phyloP scores from a whole-genome alignment of 2,888 invertebrate genomes.

The Sclerodermus sp. region DNA sequence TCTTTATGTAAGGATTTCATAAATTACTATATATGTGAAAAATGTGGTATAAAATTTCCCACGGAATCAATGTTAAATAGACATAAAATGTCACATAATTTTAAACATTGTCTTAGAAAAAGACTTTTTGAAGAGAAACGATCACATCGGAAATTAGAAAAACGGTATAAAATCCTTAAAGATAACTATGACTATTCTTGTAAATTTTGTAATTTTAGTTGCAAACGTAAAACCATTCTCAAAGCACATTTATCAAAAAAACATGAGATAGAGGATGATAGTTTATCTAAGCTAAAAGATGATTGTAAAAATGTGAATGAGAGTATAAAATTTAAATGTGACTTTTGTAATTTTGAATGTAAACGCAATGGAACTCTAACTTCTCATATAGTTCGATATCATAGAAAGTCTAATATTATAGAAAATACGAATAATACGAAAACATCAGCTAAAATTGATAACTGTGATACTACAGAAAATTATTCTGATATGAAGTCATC shows the following conservation, averaged over 20 bases:
- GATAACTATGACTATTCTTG: conserved; percentile 20
- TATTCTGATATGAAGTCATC: no score
- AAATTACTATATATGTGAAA: conserved; percentile 30
- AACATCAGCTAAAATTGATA: no score
- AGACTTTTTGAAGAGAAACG: conserved; percentile 3
- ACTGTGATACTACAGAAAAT: no score
- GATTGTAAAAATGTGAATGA: neutral
- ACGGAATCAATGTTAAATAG: conserved; percentile 37
- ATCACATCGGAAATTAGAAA: neutral
- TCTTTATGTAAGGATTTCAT: conserved; percentile 12
- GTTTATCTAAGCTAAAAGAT: no score
- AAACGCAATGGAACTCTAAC: neutral
- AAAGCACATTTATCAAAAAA: conserved; percentile 24
- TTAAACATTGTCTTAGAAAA: conserved; percentile 8
- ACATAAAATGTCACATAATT: conserved; percentile 31
- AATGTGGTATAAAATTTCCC: conserved; percentile 42
- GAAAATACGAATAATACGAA: no score
- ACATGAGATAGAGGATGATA: conserved; percentile 10
- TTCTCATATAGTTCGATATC: conserved; percentile 9
- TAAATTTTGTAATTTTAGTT: conserved; percentile 27
- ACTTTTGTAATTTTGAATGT: conserved; percentile 1
- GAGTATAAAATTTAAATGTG: conserved; percentile 1
- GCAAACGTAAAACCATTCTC: conserved; percentile 17
- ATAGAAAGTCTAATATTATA: no score
- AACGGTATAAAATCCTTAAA: neutral